Conservation (phyloP, 92 coral and sea anemone species). For the Phenganax stokvisi region DNA sequence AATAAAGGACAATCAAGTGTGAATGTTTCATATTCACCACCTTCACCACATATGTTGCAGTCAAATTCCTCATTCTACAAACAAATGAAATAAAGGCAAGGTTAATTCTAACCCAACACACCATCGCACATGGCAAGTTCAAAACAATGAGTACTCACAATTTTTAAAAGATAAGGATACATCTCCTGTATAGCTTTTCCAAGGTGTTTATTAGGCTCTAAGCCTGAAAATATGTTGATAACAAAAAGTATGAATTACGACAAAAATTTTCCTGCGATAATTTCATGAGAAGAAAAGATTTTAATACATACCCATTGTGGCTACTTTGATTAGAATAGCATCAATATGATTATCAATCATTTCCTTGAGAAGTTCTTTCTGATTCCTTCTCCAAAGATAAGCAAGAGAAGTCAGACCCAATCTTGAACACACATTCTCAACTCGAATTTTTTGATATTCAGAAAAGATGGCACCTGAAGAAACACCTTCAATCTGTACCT, state of each 20-base stretch:
- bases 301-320: slow-evolving; percentile 68
- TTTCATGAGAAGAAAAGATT: background rate
- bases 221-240: slow-evolving; percentile 43
- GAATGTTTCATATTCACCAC: slow-evolving; percentile 94
- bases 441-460: slow-evolving; percentile 86
- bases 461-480: slow-evolving; percentile 90
- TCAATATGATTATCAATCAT: slow-evolving; percentile 75
- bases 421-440: slow-evolving; percentile 93
- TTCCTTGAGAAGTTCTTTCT: slow-evolving; percentile 65
- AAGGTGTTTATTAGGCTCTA: slow-evolving; percentile 68
- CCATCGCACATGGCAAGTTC: background rate
- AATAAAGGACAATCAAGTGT: slow-evolving; percentile 92
- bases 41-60: slow-evolving; percentile 90
- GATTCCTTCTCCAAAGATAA: slow-evolving; percentile 90
- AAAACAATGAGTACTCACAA: slow-evolving; percentile 55
- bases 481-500: slow-evolving; percentile 75
- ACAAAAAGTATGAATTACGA: background rate
- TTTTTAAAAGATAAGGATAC: slow-evolving; percentile 56
- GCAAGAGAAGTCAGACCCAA: slow-evolving; percentile 71
- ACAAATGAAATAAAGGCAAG: background rate
- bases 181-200: slow-evolving; percentile 73
- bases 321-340: slow-evolving; percentile 85
- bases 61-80: slow-evolving; percentile 76
- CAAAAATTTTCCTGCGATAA: background rate
- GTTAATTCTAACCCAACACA: background rate